Conservation (phyloP, 2,888 invertebrate genomes). For the Amblyjoppa proteus region DNA sequence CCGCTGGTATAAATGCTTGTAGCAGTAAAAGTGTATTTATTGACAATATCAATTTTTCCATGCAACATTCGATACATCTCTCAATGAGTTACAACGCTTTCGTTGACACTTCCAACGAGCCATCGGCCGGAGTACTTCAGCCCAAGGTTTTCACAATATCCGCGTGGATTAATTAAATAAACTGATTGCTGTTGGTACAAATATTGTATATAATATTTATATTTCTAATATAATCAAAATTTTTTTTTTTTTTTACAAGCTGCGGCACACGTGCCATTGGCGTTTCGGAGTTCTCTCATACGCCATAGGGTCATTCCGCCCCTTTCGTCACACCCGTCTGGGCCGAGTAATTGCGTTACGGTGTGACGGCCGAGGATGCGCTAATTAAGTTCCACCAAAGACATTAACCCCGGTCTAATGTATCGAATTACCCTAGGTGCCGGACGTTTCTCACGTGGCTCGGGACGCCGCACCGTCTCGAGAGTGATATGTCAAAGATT, state of each 20-base stretch:
- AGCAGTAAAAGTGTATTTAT: no score
- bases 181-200: no score
- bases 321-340: constrained; percentile 29
- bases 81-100: no score
- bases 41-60: no score
- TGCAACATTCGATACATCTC: no score
- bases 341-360: constrained; percentile 69
- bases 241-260: not conserved
- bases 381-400: constrained; percentile 73
- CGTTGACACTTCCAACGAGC: no score
- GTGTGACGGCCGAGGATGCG: constrained; percentile 69
- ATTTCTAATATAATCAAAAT: not conserved
- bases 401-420: constrained; percentile 55
- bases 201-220: no score
- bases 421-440: constrained; percentile 30
- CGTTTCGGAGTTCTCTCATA: constrained; percentile 12
- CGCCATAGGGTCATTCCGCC: constrained; percentile 1
- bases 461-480: not conserved
- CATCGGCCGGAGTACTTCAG: no score
- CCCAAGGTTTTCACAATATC: no score
- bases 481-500: not conserved
- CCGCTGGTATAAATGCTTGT: no score
- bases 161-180: no score
- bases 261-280: not conserved
- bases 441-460: constrained; percentile 27